Percentiles rank a stretch among this genome's conserved stretches.
phyloP scores from a whole-genome alignment of 2,113 vertebrate genomes.

The Salvelinus sp. region DNA sequence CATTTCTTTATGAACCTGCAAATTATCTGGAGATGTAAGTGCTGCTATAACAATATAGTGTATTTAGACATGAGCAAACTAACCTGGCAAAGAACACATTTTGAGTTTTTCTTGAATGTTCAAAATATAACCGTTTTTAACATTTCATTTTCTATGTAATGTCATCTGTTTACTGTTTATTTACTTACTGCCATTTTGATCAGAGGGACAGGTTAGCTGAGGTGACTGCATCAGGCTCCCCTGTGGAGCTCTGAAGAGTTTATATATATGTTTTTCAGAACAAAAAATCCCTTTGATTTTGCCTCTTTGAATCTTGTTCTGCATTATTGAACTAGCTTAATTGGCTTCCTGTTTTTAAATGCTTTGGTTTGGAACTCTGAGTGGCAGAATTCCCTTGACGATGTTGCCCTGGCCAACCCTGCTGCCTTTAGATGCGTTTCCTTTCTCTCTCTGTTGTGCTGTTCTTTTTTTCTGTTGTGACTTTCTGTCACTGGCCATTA shows the following conservation, averaged over 20 bases:
- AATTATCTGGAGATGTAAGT: too few relatives aligned
- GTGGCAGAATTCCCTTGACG: not conserved
- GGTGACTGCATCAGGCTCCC: not conserved
- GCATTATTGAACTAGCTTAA: constrained; percentile 26
- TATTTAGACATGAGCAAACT: too few relatives aligned
- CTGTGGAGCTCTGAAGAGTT: not conserved
- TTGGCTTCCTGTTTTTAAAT: constrained; percentile 2
- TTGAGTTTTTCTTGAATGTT: too few relatives aligned
- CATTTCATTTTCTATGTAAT: too few relatives aligned
- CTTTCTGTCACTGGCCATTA: not conserved
- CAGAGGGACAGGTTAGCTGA: not conserved
- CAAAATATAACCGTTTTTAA: too few relatives aligned
- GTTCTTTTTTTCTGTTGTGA: not conserved
- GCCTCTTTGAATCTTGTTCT: not conserved
- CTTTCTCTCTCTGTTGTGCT: not conserved
- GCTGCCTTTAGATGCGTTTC: constrained; percentile 1
- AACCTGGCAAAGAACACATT: too few relatives aligned
- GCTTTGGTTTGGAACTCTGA: not conserved
- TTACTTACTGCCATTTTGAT: not conserved
- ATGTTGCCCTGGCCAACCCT: not conserved
- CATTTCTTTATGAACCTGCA: not conserved
- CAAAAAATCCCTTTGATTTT: constrained; percentile 1
- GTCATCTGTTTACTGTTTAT: too few relatives aligned
- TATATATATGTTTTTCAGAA: constrained; percentile 4
- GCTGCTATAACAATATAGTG: too few relatives aligned